These are phyloP conservation scores for Propithecus deckenii DNA, from an alignment of 2,797 vertebrate species.

Conservation along the genomic window DNA sequence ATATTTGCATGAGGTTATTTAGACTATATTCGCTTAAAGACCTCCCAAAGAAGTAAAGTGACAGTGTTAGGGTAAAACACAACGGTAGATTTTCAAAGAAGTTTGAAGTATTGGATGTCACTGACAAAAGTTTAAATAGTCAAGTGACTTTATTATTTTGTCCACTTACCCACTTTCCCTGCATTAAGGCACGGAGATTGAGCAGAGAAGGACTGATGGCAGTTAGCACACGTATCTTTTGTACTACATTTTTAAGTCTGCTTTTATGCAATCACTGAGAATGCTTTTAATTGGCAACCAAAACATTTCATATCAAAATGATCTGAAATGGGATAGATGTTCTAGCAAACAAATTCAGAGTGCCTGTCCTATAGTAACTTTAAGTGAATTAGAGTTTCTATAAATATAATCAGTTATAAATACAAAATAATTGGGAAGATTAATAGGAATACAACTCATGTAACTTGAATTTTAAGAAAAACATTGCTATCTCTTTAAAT, in stretches of 20 bases:
- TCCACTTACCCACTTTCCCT: not conserved
- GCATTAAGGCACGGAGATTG: not conserved
- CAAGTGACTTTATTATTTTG: not conserved
- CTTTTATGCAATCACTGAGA: not conserved
- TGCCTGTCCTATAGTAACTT: not conserved
- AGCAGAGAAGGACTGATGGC: not conserved
- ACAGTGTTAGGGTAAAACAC: not conserved
- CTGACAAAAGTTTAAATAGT: not conserved
- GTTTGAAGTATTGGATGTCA: not conserved
- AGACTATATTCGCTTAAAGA: not conserved
- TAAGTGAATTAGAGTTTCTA: not conserved
- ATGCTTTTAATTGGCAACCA: not conserved
- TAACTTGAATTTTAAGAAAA: not conserved
- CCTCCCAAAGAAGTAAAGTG: not conserved
- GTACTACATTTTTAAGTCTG: not conserved
- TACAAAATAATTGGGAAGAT: not conserved
- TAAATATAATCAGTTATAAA: not conserved
- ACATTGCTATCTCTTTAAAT: not conserved
- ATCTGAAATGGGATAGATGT: not conserved
- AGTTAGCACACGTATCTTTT: not conserved
- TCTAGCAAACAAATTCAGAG: not conserved
- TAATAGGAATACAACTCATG: not conserved
- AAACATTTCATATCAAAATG: not conserved
- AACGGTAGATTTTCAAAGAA: not conserved
- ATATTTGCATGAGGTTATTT: not conserved